Base-by-base conservation (phyloP, 2,797 vertebrate genomes). In the Harpagifer antarcticus region DNA sequence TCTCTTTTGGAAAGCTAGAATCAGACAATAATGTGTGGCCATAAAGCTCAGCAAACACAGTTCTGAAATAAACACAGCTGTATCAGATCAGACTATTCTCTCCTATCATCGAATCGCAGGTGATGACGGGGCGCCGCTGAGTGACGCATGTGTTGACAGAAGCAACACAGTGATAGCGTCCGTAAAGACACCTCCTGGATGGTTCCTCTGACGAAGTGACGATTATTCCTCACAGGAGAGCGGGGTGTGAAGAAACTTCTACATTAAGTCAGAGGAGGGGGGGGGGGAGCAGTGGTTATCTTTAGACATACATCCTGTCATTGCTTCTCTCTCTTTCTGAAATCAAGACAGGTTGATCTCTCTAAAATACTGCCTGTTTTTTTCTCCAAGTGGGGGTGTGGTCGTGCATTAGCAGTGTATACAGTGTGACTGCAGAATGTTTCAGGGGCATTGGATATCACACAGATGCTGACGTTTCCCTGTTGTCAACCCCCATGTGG, bases 391-490 rank as follows among this genome's bases (percentile, higher is more conserved):
- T 52, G 16, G 3, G 12, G 17, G 23, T 8, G 50, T 16, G 49
- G 9, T 3, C 3, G 20, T 72, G 44, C 71, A 40, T 45, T 53
- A 19, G 45, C 42, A 23, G 48, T 50, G 20, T 80, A 10, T 60
- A 56, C 52, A 74, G 44, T 58, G 59, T 58, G 62, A 71, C 76
- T 82, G 86, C 81, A 87, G 82, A 67, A 82, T 84, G 61, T 90
- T 68, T 84, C 75, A 64, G 72, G 0, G 66, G 85, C 77, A 76
- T 58, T 62, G 17, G 55, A 62, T 82, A 71, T 82, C 79, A 79
- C 40, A 66, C 78, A 83, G 77, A 85, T 64, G 4, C 77, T 89
- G 79, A 81, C 77, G 75, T 76, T 67, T 85, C 70, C 67, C 42
- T 37, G 50, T 31, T 31, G 33, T 74, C 11, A 3, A 63, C 33